Conservation (phyloP, 1,140 invertebrate species). For the Hyles vespertilio region DNA sequence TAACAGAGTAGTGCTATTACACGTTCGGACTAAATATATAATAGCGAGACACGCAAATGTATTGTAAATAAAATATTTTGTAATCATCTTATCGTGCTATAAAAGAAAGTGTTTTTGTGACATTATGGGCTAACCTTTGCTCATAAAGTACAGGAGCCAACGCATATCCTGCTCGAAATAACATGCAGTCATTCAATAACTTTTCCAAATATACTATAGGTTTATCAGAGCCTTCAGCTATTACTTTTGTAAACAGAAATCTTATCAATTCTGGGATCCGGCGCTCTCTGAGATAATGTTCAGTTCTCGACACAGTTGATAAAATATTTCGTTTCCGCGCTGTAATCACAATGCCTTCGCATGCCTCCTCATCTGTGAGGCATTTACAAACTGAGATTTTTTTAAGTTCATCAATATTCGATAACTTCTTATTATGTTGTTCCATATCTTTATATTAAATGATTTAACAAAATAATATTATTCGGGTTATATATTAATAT, state of each 20-base stretch:
- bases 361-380: conserved; percentile 24
- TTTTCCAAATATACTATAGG: conserved; percentile 49
- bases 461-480: background rate
- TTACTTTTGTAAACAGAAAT: conserved; percentile 51
- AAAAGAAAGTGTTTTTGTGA: too few relatives aligned
- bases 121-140: conserved; percentile 28
- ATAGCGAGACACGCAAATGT: too few relatives aligned
- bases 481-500: background rate
- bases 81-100: too few relatives aligned
- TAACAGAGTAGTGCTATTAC: too few relatives aligned
- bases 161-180: conserved; percentile 53
- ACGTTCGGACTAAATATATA: too few relatives aligned
- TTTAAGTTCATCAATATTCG: conserved; percentile 6
- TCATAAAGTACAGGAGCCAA: conserved; percentile 52
- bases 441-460: conserved; percentile 3
- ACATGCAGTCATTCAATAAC: conserved; percentile 57
- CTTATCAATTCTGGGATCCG: conserved; percentile 57
- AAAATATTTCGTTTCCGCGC: conserved; percentile 46
- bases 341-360: conserved; percentile 32
- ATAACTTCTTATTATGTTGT: background rate
- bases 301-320: conserved; percentile 46
- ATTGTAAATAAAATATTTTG: too few relatives aligned
- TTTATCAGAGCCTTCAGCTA: conserved; percentile 39
- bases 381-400: conserved; percentile 42
- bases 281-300: conserved; percentile 53